Evolutionary conservation across 2,888 invertebrate genomes (phyloP).

Genomic region (Drosophila colorata): DNA sequence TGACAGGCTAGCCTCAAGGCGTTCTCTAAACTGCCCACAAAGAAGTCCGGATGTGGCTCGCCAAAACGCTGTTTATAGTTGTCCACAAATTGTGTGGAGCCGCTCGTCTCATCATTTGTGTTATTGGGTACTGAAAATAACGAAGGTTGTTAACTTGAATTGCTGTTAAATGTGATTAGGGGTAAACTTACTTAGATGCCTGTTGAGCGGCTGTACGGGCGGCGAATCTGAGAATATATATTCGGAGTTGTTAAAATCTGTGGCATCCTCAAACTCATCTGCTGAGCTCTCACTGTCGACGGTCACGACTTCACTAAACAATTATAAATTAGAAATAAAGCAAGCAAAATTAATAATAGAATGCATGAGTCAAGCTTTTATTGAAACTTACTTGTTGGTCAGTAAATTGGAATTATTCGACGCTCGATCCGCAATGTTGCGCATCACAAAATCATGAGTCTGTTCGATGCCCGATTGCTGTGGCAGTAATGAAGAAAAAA

Average conservation of each 20-base stretch:
- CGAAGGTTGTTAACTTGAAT: too few relatives aligned
- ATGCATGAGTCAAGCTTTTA: too few relatives aligned
- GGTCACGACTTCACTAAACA: slow-evolving; percentile 70
- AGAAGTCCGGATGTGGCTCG: slow-evolving; percentile 94
- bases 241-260: slow-evolving; percentile 94
- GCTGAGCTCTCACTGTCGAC: slow-evolving; percentile 88
- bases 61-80: slow-evolving; percentile 93
- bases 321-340: neutral
- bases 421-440: slow-evolving; percentile 74
- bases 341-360: slow-evolving; percentile 5
- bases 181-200: slow-evolving; percentile 90
- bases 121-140: slow-evolving; percentile 91
- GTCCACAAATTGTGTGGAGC: slow-evolving; percentile 93
- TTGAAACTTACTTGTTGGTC: slow-evolving; percentile 66
- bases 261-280: slow-evolving; percentile 94
- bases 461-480: slow-evolving; percentile 85
- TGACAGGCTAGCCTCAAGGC: slow-evolving; percentile 95
- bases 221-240: slow-evolving; percentile 93
- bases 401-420: slow-evolving; percentile 76
- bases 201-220: slow-evolving; percentile 89
- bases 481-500: neutral
- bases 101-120: slow-evolving; percentile 93
- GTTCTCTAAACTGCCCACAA: slow-evolving; percentile 95
- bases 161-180: neutral
- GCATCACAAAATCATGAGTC: slow-evolving; percentile 82